Base-by-base conservation (phyloP, 2,113 vertebrate genomes). In the Abramis brama region DNA sequence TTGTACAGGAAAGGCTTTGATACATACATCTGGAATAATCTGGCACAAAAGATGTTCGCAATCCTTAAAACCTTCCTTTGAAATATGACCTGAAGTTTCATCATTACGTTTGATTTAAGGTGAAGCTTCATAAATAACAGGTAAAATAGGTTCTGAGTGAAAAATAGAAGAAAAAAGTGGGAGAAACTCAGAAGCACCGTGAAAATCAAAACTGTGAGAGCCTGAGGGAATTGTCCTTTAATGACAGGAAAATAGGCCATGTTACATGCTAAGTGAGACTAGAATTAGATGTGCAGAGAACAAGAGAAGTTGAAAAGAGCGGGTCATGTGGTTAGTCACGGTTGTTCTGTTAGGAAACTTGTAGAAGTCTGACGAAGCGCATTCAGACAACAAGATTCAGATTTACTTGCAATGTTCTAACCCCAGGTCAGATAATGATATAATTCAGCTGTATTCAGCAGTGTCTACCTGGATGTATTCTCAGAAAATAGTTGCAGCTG, bases 281-380 rank as follows among this genome's bases (percentile, higher is more conserved):
- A 3, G 50, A 73, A 52, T 85, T 59, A 62, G 82, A 71, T 47
- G 71, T 75, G 27, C 39, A 23, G 39, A 74, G 60, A 86, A 82
- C 59, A 82, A 74, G 64, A 76, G 59, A 60, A 71, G 70, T 62
- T 82, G 30, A 75, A 47, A 74, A 27, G 60, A 33, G 50, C 45
- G 7, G 64, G 82, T 84, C 60, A 43, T 78, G 75, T n/a, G 75
- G 17, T 57, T 78, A 12, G 27, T 78, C 50, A 78, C 10, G 43
- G 43, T 17, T 74, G 23, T 25, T 74, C 71, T 43, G 9, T 71
- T 21, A 45, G 47, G 36, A 68, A 47, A 71, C 7, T 47, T 79
- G 59, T 68, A 30, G n/a, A 23, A 80, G 57, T 45, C 86, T 84
- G 82, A 87, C 75, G 36, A 79, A 79, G 82, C 66, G 30, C 21